Evolutionary conservation across 2,888 invertebrate genomes (phyloP).

Genomic region (Incurvaria masculella): DNA sequence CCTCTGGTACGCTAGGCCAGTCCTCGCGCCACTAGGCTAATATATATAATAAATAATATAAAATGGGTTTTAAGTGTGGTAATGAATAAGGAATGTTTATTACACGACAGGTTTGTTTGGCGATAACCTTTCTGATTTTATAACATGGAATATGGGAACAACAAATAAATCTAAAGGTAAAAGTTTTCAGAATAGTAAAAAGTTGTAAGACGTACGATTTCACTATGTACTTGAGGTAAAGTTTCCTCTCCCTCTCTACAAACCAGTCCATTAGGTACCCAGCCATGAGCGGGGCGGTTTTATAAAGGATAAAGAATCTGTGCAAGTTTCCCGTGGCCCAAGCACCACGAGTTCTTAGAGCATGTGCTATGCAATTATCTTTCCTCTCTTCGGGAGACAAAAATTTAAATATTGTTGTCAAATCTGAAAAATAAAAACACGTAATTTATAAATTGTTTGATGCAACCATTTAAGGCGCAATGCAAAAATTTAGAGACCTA

Average conservation of each 20-base stretch:
- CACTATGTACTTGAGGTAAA: conserved; percentile 86
- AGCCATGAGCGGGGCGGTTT: conserved; percentile 89
- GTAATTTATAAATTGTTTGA: no score
- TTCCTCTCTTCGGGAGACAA: conserved; percentile 73
- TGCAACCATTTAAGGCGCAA: no score
- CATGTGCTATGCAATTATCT: conserved; percentile 81
- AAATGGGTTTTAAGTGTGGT: no score
- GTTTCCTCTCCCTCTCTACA: conserved; percentile 90
- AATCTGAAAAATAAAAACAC: conserved; percentile 85
- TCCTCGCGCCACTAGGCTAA: no score
- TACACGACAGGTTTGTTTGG: no score
- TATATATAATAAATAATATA: no score
- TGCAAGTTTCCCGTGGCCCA: conserved; percentile 93
- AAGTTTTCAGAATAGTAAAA: neutral
- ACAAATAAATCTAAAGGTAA: no score
- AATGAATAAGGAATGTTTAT: no score
- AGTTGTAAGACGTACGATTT: conserved; percentile 86
- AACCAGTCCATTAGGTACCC: conserved; percentile 98
- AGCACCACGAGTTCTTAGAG: conserved; percentile 84
- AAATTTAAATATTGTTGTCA: conserved; percentile 85
- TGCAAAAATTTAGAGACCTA: no score
- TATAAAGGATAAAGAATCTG: conserved; percentile 89
- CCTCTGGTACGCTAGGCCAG: no score
- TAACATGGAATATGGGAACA: no score
- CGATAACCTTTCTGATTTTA: no score